phyloP scores from a whole-genome alignment of 2,113 vertebrate species.

The Riparia riparia region DNA sequence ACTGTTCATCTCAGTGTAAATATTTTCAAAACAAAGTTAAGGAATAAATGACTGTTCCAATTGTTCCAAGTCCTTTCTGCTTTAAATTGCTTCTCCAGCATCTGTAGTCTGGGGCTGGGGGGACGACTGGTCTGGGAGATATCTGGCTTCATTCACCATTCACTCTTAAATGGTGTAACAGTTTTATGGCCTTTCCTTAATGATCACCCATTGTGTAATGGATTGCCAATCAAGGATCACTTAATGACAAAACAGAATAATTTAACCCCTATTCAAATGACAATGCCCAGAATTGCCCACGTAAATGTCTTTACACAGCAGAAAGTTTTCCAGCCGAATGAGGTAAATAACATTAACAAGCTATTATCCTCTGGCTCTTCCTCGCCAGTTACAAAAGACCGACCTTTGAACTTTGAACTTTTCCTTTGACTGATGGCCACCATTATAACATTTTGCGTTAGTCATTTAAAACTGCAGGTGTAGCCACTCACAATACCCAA shows the following conservation, averaged over 20 bases:
- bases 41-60: not conserved
- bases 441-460: conserved; percentile 84
- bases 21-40: not conserved
- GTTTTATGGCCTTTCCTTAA: conserved; percentile 86
- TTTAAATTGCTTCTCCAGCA: not conserved
- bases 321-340: conserved; percentile 78
- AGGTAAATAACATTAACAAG: conserved; percentile 86
- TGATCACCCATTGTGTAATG: conserved; percentile 83
- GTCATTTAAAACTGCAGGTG: conserved; percentile 90
- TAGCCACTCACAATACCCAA: conserved; percentile 84
- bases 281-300: conserved; percentile 79
- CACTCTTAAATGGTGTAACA: conserved; percentile 79
- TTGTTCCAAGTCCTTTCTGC: not conserved
- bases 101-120: not conserved
- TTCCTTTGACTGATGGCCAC: conserved; percentile 80
- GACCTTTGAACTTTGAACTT: conserved; percentile 91
- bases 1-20: not conserved
- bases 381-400: conserved; percentile 81
- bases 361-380: conserved; percentile 80
- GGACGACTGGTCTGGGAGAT: conserved; percentile 7
- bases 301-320: conserved; percentile 79
- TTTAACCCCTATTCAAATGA: conserved; percentile 83
- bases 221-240: conserved; percentile 87
- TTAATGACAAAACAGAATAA: conserved; percentile 87
- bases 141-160: conserved; percentile 82